Conservation (phyloP, 37 sponge, comb jelly and placozoan species). For the Diacarnus erythraeanus region DNA sequence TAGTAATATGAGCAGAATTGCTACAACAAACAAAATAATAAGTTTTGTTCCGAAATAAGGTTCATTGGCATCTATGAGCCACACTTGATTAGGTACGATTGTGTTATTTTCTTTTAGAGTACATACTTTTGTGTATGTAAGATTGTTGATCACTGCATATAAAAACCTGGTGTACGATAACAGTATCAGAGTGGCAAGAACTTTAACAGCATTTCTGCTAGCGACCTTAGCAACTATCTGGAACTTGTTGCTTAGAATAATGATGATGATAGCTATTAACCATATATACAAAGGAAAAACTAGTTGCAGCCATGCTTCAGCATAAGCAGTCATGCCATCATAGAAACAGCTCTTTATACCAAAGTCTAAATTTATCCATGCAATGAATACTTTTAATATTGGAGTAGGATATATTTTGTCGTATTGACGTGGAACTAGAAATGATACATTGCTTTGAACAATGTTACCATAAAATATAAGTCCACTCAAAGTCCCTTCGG, state of each 20-base stretch:
- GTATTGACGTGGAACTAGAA: slow-evolving; percentile 1
- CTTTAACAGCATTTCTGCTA: slow-evolving; percentile 31
- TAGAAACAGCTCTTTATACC: slow-evolving; percentile 17
- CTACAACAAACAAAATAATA: slow-evolving; percentile 3
- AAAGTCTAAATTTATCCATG: slow-evolving; percentile 34
- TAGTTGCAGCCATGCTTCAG: slow-evolving; percentile 30
- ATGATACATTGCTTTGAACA: neutral
- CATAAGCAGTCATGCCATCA: slow-evolving; percentile 30
- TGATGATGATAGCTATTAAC: slow-evolving; percentile 8
- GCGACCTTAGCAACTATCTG: slow-evolving; percentile 5
- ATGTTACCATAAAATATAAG: slow-evolving; percentile 36
- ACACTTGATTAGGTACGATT: neutral
- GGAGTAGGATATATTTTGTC: too few species aligned
- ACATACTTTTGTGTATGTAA: neutral
- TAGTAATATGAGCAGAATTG: neutral
- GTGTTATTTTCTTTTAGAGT: too few species aligned
- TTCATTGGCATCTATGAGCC: slow-evolving; percentile 26
- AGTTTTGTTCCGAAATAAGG: slow-evolving; percentile 4
- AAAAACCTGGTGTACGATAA: slow-evolving; percentile 44
- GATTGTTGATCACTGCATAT: neutral
- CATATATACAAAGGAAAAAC: slow-evolving; percentile 33
- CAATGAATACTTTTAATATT: neutral
- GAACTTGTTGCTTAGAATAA: slow-evolving; percentile 13
- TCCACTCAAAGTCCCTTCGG: slow-evolving; percentile 33
- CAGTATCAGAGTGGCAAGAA: slow-evolving; percentile 34